Evolutionary conservation across 2,113 vertebrate species (phyloP), one percentile per base, ranked within the genome.

Genomic region (Helogale parvula): DNA sequence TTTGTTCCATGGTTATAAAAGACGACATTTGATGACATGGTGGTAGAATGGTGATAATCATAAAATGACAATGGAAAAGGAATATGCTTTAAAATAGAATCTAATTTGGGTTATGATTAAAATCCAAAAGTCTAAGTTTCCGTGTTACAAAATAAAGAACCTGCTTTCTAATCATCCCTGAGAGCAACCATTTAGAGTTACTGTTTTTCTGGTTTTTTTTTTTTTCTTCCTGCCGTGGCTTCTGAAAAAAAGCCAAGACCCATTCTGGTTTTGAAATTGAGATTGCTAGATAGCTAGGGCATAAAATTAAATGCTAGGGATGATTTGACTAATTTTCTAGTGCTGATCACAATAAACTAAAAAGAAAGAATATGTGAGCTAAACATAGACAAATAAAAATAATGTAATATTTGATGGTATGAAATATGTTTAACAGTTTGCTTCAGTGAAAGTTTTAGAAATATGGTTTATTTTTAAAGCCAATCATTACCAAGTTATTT

Each of bases 191-290:
- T 65, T 93, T 93, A 25, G 38, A 45, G 33, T 79, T 69, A 93
- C 27, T 97, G 21, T 52, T 89, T 96, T 88, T 88, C 45, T 88
- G 50, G 15, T 10, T 92, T 47, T 3, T 1, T 47, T 3, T 1
- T 54, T 93, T 91, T 82, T 65, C 29, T 94, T 91, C 13, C 23
- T 94, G 19, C 10, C 90, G 19, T 83, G 41, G 15, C 9, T 76
- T 92, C 81, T 92, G n/a, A n/a, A 47, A 63, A 76, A 93, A 85
- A 76, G 0, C 3, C 13, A 95, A 68, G 21, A 60, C 6, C 16
- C 15, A 85, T 86, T 94, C 41, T 71, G 23, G 2, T 57, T 96
- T 95, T 93, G 72, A 93, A 96, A 86, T 77, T 92, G 81, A 95
- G 25, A 90, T 89, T 27, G 0, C 50, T 63, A 60, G 76, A 88